phyloP scores from a whole-genome alignment of 2,113 vertebrate genomes.

The Emydura subglobosa region DNA sequence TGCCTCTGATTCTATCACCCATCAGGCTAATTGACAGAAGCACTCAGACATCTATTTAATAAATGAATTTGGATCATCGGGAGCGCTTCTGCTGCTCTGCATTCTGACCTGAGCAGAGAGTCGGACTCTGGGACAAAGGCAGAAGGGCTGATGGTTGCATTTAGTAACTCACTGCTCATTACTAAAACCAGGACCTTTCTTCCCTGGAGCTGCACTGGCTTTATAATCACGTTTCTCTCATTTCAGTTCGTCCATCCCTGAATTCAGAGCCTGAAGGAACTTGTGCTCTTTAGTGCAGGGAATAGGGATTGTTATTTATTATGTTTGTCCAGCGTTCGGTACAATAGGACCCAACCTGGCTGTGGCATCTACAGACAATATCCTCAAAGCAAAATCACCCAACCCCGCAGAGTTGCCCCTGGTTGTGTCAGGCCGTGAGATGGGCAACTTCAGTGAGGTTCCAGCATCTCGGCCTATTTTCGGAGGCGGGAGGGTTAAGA shows the following conservation, averaged over 20 bases:
- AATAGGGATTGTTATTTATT: neutral
- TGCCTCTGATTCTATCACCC: neutral
- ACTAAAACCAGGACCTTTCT: neutral
- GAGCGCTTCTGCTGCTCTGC: neutral
- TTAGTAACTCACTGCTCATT: neutral
- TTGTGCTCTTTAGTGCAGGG: no score
- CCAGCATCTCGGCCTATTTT: neutral
- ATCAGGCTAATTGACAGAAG: neutral
- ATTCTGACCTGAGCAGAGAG: rapidly evolving
- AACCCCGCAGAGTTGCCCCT: neutral
- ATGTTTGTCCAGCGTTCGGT: neutral
- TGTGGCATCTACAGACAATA: no score
- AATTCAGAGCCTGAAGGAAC: neutral
- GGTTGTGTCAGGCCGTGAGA: neutral
- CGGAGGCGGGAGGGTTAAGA: neutral
- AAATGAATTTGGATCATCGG: neutral
- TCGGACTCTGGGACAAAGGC: neutral
- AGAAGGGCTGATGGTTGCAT: neutral
- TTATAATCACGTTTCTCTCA: neutral
- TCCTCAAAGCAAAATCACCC: neutral
- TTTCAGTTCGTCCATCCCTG: neutral
- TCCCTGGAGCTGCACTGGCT: neutral
- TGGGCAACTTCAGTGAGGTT: neutral
- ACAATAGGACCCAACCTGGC: no score
- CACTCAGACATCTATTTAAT: neutral